Evolutionary conservation across 2,888 invertebrate species (phyloP).

Genomic region (Altica lythri): DNA sequence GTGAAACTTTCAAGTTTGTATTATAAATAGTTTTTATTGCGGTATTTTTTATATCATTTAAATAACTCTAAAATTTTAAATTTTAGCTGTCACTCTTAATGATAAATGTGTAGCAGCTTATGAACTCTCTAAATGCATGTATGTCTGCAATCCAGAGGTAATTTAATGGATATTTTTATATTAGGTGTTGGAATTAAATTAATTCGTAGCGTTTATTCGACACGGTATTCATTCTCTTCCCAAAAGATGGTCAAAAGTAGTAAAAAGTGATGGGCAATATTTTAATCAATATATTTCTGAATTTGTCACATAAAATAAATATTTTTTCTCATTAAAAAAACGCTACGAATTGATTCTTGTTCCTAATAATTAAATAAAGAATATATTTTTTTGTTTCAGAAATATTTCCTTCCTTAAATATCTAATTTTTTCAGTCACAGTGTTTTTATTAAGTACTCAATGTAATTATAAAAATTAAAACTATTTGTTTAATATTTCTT

Average conservation of each 20-base stretch:
- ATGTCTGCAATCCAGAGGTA: conserved; percentile 58
- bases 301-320: not conserved
- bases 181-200: not conserved
- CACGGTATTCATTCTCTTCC: not conserved
- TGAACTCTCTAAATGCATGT: conserved; percentile 61
- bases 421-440: conserved; percentile 4
- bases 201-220: too few species aligned
- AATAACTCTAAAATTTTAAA: not conserved
- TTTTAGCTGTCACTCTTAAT: conserved; percentile 48
- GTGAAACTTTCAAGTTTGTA: conserved; percentile 30
- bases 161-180: conserved; percentile 13
- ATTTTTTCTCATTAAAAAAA: not conserved
- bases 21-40: not conserved
- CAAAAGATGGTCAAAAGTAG: too few species aligned
- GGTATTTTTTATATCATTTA: too few species aligned
- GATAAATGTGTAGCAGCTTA: conserved; percentile 62
- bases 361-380: not conserved
- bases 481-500: not conserved
- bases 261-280: too few species aligned
- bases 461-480: not conserved
- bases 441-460: not conserved
- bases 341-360: not conserved
- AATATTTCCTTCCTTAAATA: conserved; percentile 39
- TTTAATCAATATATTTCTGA: not conserved
- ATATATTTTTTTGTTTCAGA: conserved; percentile 32